phyloP scores from a whole-genome alignment of 2,113 vertebrate genomes.

The Cisticola juncidis region DNA sequence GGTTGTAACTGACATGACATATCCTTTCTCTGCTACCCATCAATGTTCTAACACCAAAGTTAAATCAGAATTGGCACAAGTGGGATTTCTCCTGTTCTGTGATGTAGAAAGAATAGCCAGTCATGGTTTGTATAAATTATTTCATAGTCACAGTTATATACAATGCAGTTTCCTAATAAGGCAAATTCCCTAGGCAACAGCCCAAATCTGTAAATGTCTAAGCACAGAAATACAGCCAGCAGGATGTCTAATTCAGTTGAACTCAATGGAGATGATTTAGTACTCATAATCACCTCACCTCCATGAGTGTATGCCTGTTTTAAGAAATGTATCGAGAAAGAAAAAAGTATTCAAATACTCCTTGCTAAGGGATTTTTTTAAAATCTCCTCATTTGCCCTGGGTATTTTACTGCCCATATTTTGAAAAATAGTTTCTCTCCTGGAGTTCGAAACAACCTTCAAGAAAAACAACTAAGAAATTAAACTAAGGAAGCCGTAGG shows the following conservation, averaged over 20 bases:
- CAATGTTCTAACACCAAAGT: neutral
- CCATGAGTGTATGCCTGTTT: neutral
- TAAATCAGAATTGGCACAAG: neutral
- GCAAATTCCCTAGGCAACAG: constrained; percentile 59
- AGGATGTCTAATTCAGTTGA: constrained; percentile 18
- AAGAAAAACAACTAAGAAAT: neutral
- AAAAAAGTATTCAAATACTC: neutral
- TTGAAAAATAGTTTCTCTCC: neutral
- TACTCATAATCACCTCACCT: constrained; percentile 32
- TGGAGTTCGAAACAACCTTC: neutral
- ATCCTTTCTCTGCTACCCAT: neutral
- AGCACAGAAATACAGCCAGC: constrained; percentile 36
- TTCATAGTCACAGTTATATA: neutral
- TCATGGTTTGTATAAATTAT: constrained; percentile 13
- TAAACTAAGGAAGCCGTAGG: neutral
- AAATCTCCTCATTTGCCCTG: neutral
- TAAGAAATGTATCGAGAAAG: neutral
- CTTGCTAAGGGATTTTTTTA: neutral
- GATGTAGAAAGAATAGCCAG: neutral
- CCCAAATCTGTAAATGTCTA: constrained; percentile 26
- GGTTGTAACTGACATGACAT: neutral
- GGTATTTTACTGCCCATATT: neutral
- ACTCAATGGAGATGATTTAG: neutral
- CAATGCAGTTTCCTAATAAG: constrained; percentile 46
- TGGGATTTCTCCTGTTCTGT: neutral